These are phyloP conservation scores for Bolinopsis microptera DNA, from an alignment of 37 sponge, comb jelly and placozoan species.

Conservation along the genomic window DNA sequence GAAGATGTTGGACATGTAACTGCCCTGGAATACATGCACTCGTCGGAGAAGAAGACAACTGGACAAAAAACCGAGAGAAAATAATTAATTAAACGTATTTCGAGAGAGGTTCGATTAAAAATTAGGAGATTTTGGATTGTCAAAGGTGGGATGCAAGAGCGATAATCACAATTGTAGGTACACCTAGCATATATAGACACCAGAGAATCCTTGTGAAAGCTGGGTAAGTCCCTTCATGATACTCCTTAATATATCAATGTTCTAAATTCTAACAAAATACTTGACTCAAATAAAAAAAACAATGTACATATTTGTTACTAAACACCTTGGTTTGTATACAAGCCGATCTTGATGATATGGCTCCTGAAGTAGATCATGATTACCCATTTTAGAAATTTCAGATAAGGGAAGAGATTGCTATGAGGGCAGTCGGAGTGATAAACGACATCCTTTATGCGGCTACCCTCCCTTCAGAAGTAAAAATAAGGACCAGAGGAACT, in stretches of 20 bases:
- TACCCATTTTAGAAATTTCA: too few species aligned
- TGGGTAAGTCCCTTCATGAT: slow-evolving; percentile 77
- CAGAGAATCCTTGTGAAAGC: slow-evolving; percentile 77
- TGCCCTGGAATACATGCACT: slow-evolving; percentile 86
- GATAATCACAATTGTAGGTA: slow-evolving; percentile 74
- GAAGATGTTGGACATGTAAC: slow-evolving; percentile 72
- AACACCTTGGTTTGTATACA: too few species aligned
- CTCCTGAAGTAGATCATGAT: too few species aligned
- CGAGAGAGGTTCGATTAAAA: slow-evolving; percentile 64
- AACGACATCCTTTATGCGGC: slow-evolving; percentile 79
- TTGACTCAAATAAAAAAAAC: too few species aligned
- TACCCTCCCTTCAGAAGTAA: slow-evolving; percentile 73
- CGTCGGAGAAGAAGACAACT: slow-evolving; percentile 74
- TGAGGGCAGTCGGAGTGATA: slow-evolving; percentile 88
- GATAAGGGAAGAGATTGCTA: slow-evolving; percentile 81
- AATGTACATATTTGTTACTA: too few species aligned
- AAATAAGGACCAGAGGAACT: slow-evolving; percentile 58
- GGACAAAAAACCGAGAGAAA: slow-evolving; percentile 58
- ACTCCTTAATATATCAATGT: not conserved
- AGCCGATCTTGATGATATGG: too few species aligned
- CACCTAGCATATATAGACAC: slow-evolving; percentile 72
- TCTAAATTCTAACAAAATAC: too few species aligned
- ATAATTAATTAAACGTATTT: not conserved
- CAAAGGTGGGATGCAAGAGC: slow-evolving; percentile 72
- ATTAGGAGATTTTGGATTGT: slow-evolving; percentile 78